A percentile compares a stretch with the other conserved stretches of the same genome.
Conservation (phyloP, 2,797 vertebrate genomes). For the Heteromormyrus szaboi region DNA sequence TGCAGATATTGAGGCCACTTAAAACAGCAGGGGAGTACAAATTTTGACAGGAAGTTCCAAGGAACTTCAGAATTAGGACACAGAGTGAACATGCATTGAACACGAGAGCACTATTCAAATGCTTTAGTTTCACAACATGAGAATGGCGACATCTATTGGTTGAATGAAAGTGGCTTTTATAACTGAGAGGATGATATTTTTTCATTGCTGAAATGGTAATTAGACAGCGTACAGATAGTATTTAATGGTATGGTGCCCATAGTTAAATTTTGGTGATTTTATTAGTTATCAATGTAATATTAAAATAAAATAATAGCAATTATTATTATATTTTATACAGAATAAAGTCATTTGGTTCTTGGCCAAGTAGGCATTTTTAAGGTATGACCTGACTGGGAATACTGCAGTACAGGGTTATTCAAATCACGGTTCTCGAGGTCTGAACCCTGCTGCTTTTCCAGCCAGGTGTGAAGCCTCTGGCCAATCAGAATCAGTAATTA, state of each 20-base stretch:
- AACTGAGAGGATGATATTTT: background rate
- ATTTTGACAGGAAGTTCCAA: background rate
- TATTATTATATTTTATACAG: background rate
- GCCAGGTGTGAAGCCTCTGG: no score
- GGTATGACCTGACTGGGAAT: background rate
- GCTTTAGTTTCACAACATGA: background rate
- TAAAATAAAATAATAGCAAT: no score
- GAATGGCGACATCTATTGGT: background rate
- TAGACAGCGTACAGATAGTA: background rate
- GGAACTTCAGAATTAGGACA: background rate
- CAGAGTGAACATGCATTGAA: background rate
- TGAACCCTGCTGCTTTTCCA: background rate
- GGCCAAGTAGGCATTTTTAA: background rate
- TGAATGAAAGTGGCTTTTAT: background rate
- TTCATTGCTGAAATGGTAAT: background rate
- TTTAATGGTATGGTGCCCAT: background rate
- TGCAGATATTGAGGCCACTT: background rate
- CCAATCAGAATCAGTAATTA: background rate
- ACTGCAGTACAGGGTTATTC: background rate
- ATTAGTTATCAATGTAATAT: background rate
- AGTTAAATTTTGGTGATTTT: background rate
- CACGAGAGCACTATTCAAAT: background rate
- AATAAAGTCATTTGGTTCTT: background rate
- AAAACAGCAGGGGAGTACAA: background rate
- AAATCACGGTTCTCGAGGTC: background rate